Percentiles rank a stretch among this genome's conserved stretches.
Evolutionary conservation across 2,113 vertebrate species (phyloP).

Genomic region (Pseudorectes ferrugineus): DNA sequence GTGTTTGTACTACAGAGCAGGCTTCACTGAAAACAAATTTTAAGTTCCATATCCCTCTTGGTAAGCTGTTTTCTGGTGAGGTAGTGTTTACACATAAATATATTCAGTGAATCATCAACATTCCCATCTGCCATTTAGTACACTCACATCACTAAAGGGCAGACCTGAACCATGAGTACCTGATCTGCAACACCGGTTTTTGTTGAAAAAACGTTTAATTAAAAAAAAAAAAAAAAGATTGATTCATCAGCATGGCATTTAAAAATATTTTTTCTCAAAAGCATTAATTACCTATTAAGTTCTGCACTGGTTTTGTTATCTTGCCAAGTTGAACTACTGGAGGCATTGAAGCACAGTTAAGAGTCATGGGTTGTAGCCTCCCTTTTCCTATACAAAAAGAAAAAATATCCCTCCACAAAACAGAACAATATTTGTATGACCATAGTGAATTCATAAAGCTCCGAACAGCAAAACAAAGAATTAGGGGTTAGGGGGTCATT

Average conservation of each 20-base stretch:
- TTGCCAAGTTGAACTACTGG: not conserved
- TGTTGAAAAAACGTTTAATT: not conserved
- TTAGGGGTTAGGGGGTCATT: not conserved
- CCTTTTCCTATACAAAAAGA: not conserved
- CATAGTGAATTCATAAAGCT: not conserved
- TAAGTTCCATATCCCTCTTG: not conserved
- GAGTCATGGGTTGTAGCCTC: not conserved
- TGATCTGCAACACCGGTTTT: not conserved
- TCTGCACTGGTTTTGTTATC: not conserved
- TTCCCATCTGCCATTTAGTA: conserved; percentile 4
- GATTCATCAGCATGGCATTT: not conserved
- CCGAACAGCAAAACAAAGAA: not conserved
- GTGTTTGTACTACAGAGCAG: not conserved
- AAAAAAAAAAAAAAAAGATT: too few species aligned
- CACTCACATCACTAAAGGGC: not conserved
- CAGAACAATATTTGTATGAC: not conserved
- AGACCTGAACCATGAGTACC: not conserved
- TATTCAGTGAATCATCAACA: not conserved
- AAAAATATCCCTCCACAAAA: not conserved
- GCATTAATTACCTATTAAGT: not conserved
- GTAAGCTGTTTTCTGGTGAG: not conserved
- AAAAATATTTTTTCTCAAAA: not conserved
- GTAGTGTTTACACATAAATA: not conserved
- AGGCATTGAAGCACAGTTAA: not conserved
- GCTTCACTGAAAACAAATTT: not conserved